phyloP scores from a whole-genome alignment of 2,113 vertebrate genomes.

The Vombatus ursinus region DNA sequence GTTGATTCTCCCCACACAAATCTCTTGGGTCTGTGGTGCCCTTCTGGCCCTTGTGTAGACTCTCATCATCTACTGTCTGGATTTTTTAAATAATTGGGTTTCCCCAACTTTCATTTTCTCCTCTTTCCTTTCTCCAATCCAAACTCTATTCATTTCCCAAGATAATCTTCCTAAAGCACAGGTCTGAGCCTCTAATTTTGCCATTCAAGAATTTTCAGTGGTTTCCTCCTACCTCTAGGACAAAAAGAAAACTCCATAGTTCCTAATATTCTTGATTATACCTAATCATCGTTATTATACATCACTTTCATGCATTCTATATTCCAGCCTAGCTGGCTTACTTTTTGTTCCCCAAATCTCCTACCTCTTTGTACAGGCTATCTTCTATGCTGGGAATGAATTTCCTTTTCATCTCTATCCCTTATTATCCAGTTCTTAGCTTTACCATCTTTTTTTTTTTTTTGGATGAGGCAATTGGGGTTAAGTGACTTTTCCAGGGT shows the following conservation, averaged over 20 bases:
- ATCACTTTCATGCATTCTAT: not conserved
- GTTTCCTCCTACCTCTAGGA: not conserved
- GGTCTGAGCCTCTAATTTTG: not conserved
- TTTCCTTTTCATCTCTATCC: not conserved
- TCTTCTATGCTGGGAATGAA: not conserved
- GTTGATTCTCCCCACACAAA: too few species aligned
- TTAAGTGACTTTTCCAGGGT: too few species aligned
- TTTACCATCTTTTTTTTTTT: not conserved
- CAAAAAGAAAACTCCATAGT: not conserved
- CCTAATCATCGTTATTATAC: not conserved
- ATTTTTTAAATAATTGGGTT: not conserved
- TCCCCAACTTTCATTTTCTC: not conserved
- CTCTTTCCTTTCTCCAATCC: not conserved
- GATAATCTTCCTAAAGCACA: not conserved
- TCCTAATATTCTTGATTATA: not conserved
- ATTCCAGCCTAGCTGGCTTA: not conserved
- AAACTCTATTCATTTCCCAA: not conserved
- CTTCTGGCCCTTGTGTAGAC: too few species aligned
- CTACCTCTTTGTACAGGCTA: not conserved
- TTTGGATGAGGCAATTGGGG: too few species aligned
- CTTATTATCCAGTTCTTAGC: not conserved
- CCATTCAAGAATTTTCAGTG: not conserved
- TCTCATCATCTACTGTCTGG: too few species aligned
- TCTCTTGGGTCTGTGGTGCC: too few species aligned
- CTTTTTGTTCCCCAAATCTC: not conserved